Base-by-base conservation (phyloP, 2,113 vertebrate genomes). In the Ammodytes dubius region DNA sequence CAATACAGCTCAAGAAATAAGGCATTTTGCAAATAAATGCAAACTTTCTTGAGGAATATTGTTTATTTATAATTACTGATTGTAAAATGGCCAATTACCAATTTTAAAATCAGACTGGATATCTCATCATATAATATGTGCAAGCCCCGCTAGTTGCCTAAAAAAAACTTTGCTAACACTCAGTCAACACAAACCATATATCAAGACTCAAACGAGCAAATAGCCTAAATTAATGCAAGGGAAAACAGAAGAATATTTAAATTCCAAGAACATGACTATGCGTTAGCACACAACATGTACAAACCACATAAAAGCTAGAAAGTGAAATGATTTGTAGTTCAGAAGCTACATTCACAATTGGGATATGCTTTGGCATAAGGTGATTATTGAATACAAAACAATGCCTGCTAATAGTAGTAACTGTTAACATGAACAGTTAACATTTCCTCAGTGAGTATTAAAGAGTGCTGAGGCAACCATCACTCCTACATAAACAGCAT, bases 321-420 rank as follows among this genome's bases (percentile, higher is more conserved):
- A 77, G 74, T 75, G 64, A 90, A 27, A 81, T 66, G 2, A 10
- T 77, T 84, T 87, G 57, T 74, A 81, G 40, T 75, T 82, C 59
- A 81, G 6, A 8, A 60, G 85, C 77, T 92, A 92, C 90, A 91
- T 94, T 92, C 86, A 90, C 66, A 27, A 63, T 89, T 83, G 63
- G 88, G 65, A 93, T 89, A 93, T 93, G 90, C 90, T 92, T 92
- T 93, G 89, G 87, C 89, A 88, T 91, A 77, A 87, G 39, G 14
- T 74, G 13, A 82, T 68, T 82, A 4, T 74, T 65, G 2, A 78
- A 69, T 63, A 83, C 43, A 63, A 77, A 81, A 75, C 54, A 59
- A 11, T 42, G 12, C 61, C 11, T 56, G 54, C 67, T 58, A 59
- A 61, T 64, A 37, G 11, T 54, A 43, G 39, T 19, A 54, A 42